Conservation (phyloP, 2,113 vertebrate genomes). For the Melanocharis versteri region DNA sequence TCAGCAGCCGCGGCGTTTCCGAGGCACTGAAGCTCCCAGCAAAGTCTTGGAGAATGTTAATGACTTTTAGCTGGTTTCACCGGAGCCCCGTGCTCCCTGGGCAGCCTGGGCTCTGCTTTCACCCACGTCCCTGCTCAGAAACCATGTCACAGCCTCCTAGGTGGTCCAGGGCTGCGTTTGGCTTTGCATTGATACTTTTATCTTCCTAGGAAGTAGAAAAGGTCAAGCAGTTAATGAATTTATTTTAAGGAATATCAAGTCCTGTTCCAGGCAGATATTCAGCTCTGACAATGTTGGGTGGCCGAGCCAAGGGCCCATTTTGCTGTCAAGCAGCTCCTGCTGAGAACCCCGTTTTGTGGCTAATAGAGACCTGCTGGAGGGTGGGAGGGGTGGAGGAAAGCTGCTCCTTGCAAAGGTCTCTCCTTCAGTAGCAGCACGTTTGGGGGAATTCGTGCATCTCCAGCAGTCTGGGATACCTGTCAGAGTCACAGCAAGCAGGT, state of each 20-base stretch:
- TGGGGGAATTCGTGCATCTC: constrained; percentile 33
- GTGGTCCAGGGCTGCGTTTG: constrained; percentile 77
- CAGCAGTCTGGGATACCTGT: background rate
- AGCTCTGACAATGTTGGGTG: constrained; percentile 34
- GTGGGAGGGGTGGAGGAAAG: constrained; percentile 33
- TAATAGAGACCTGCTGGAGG: constrained; percentile 71
- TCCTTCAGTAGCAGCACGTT: constrained; percentile 22
- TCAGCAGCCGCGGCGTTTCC: background rate
- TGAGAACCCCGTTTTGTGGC: constrained; percentile 72
- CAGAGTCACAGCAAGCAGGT: background rate
- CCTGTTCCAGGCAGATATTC: constrained; percentile 73
- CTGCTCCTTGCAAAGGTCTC: background rate
- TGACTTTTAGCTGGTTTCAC: constrained; percentile 30
- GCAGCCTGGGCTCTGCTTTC: background rate
- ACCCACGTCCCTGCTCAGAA: background rate
- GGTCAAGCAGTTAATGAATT: constrained; percentile 81
- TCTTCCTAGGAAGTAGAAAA: constrained; percentile 47
- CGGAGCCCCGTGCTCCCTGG: background rate
- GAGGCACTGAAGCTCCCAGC: constrained; percentile 9
- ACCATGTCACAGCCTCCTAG: constrained; percentile 48
- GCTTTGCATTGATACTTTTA: constrained; percentile 64
- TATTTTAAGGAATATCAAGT: constrained; percentile 76
- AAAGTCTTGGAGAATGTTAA: constrained; percentile 60
- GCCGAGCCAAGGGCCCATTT: constrained; percentile 62
- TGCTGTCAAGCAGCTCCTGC: constrained; percentile 58